Evolutionary conservation across 2,797 vertebrate genomes (phyloP).

Genomic region (Acanthornis magna): DNA sequence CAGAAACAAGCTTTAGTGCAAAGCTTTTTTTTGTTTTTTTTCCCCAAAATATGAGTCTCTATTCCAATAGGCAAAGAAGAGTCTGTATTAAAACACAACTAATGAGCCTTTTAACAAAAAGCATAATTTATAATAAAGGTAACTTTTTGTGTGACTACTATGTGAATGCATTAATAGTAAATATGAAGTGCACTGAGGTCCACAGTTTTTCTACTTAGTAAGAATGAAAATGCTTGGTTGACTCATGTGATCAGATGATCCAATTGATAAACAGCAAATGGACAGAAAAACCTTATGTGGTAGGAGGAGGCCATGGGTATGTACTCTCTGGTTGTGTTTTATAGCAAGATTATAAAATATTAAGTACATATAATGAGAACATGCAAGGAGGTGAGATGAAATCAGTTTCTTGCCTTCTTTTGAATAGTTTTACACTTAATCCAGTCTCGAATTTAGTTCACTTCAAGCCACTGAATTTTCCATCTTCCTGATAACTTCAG

Average conservation of each 20-base stretch:
- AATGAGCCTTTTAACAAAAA: constrained; percentile 34
- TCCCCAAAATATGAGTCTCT: neutral
- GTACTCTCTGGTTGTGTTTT: neutral
- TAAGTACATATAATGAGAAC: neutral
- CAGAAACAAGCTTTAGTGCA: constrained; percentile 3
- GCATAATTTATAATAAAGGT: neutral
- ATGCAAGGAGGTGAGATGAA: neutral
- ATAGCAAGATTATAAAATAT: neutral
- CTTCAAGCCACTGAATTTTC: neutral
- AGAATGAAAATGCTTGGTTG: neutral
- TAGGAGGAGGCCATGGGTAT: neutral
- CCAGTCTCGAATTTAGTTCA: neutral
- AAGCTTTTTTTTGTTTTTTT: neutral
- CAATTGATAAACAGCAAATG: neutral
- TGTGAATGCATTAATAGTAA: neutral
- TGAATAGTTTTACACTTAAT: neutral
- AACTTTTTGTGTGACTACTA: neutral
- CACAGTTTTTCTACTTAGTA: neutral
- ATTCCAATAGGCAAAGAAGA: constrained; percentile 16
- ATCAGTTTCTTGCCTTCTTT: neutral
- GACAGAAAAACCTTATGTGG: neutral
- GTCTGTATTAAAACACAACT: constrained; percentile 50
- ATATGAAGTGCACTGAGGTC: neutral
- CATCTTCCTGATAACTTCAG: neutral
- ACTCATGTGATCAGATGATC: neutral